Evolutionary conservation across 2,113 vertebrate genomes (phyloP).

Genomic region (Holacanthus passer): DNA sequence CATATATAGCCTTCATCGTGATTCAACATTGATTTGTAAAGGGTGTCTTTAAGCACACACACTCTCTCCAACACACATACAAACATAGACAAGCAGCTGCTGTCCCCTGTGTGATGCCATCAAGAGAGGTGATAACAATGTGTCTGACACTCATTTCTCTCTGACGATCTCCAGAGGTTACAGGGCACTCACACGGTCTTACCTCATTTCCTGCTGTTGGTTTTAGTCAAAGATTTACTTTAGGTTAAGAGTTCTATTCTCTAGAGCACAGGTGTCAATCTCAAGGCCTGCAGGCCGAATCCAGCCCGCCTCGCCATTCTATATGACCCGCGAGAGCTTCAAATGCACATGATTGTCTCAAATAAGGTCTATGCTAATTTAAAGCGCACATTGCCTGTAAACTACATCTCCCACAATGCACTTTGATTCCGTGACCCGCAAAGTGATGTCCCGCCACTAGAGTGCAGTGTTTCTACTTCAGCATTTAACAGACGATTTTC

Average conservation of each 20-base stretch:
- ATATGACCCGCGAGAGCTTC: too few relatives aligned
- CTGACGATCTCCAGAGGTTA: slow-evolving; percentile 38
- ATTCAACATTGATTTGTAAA: slow-evolving; percentile 62
- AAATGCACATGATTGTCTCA: too few relatives aligned
- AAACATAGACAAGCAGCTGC: slow-evolving; percentile 12
- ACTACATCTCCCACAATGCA: too few relatives aligned
- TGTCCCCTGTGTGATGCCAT: slow-evolving; percentile 25
- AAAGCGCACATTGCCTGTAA: too few relatives aligned
- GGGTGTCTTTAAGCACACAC: slow-evolving; percentile 26
- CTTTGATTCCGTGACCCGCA: too few relatives aligned
- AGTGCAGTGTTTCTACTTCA: too few relatives aligned
- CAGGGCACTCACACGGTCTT: background rate
- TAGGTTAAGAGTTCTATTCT: background rate
- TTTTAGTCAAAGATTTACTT: slow-evolving; percentile 24
- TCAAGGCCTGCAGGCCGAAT: too few relatives aligned
- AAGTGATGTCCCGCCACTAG: too few relatives aligned
- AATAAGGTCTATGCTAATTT: too few relatives aligned
- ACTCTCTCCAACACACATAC: background rate
- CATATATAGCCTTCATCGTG: slow-evolving; percentile 43
- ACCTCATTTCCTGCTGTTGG: slow-evolving; percentile 1
- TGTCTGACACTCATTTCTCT: slow-evolving; percentile 65
- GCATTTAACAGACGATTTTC: too few relatives aligned
- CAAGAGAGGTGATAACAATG: slow-evolving; percentile 62
- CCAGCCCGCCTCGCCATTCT: too few relatives aligned
- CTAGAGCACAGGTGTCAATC: too few relatives aligned